phyloP scores from a whole-genome alignment of 2,888 invertebrate species.

The Amblyteles armatorius region DNA sequence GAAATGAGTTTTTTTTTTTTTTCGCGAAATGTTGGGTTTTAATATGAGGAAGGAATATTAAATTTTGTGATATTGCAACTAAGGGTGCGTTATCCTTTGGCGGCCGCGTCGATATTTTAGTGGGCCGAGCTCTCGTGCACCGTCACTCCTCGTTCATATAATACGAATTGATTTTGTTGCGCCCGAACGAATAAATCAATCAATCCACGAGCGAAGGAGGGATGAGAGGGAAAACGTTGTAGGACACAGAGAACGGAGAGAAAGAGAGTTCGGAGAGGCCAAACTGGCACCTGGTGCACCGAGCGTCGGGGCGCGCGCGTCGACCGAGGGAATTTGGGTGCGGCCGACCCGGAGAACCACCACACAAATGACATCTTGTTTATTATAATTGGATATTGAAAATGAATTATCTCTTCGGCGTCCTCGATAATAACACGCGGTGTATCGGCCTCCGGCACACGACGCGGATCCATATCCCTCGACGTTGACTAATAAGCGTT shows the following conservation, averaged over 20 bases:
- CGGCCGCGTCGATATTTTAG: not conserved
- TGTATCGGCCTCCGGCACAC: conserved; percentile 16
- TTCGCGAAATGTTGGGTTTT: not conserved
- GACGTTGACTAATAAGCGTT: conserved; percentile 31
- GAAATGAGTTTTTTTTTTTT: conserved; percentile 31
- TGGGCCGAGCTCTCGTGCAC: conserved; percentile 12
- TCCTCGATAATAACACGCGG: conserved; percentile 51
- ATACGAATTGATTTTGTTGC: conserved; percentile 53
- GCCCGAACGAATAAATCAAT: conserved; percentile 50
- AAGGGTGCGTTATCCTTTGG: not conserved
- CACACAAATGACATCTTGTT: conserved; percentile 73
- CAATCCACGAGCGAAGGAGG: conserved; percentile 18
- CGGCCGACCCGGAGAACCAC: conserved; percentile 63
- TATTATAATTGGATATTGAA: conserved; percentile 73
- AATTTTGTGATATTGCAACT: conserved; percentile 18
- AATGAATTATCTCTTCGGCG: conserved; percentile 68
- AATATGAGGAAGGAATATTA: not conserved
- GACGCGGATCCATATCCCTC: not conserved
- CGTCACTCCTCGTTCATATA: conserved; percentile 46
- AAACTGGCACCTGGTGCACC: conserved; percentile 47
- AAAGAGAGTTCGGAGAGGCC: not conserved
- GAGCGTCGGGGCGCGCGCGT: conserved; percentile 26
- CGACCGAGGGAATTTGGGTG: conserved; percentile 67
- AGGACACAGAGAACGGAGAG: conserved; percentile 3
- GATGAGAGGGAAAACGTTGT: conserved; percentile 23